These are phyloP conservation scores for Cheilosia soror DNA, from an alignment of 2,888 invertebrate species.

Conservation along the genomic window DNA sequence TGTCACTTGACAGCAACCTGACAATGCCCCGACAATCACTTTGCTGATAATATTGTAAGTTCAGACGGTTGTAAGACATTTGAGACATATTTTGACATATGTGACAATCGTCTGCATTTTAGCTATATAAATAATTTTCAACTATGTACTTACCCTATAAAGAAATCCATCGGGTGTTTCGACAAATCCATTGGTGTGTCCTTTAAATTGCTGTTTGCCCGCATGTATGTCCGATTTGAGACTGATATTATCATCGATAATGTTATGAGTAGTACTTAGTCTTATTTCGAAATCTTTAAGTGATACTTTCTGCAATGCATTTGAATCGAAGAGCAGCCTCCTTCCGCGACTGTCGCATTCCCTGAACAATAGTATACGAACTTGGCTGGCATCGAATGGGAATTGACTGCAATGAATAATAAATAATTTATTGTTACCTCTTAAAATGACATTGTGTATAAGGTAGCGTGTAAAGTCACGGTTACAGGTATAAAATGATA, in stretches of 20 bases:
- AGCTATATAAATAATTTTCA: background rate
- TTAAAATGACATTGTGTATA: background rate
- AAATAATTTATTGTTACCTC: constrained; percentile 3
- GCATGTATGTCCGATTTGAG: constrained; percentile 51
- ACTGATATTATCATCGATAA: constrained; percentile 64
- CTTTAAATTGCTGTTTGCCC: constrained; percentile 73
- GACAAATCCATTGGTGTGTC: constrained; percentile 84
- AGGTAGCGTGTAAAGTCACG: background rate
- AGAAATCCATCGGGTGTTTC: constrained; percentile 87
- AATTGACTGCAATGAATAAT: constrained; percentile 82
- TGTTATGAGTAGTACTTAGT: constrained; percentile 50
- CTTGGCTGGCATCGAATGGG: constrained; percentile 88
- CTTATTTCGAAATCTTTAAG: constrained; percentile 79
- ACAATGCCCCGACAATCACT: too few species aligned
- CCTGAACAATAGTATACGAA: constrained; percentile 92
- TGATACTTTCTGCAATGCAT: constrained; percentile 87
- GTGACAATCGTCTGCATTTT: too few species aligned
- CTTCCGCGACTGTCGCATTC: constrained; percentile 94
- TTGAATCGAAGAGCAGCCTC: constrained; percentile 93
- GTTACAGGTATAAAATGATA: background rate
- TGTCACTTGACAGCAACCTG: too few species aligned
- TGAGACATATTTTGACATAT: too few species aligned
- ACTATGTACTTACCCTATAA: constrained; percentile 86
- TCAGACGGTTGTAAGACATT: too few species aligned
- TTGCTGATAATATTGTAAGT: too few species aligned